These are phyloP conservation scores for Hemithea aestivaria DNA, from an alignment of 2,888 invertebrate species.

Conservation along the genomic window DNA sequence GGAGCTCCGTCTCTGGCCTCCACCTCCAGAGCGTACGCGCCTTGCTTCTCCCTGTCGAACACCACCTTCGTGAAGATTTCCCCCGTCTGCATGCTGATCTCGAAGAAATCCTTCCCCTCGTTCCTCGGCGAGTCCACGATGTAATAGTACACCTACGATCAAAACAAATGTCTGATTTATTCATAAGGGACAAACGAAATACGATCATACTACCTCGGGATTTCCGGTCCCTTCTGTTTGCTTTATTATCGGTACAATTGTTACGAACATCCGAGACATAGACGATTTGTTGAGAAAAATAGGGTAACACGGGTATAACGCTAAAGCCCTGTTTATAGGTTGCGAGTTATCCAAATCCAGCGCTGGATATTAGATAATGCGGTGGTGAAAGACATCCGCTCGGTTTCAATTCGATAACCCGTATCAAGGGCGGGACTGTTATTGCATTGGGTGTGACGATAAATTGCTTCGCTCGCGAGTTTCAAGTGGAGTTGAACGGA, in stretches of 20 bases:
- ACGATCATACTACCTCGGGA: conserved; percentile 34
- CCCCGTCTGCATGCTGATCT: conserved; percentile 96
- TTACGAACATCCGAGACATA: conserved; percentile 24
- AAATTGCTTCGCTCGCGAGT: background rate
- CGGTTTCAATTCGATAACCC: conserved; percentile 15
- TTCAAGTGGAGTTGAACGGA: background rate
- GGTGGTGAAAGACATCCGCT: conserved; percentile 16
- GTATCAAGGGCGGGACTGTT: conserved; percentile 3
- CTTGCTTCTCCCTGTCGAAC: conserved; percentile 98
- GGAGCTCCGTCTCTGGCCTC: conserved; percentile 97
- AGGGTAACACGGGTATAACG: conserved; percentile 23
- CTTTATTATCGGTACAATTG: conserved; percentile 31
- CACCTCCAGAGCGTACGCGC: conserved; percentile 97
- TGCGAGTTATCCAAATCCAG: conserved; percentile 18
- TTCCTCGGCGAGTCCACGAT: conserved; percentile 94
- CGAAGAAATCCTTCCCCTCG: conserved; percentile 97
- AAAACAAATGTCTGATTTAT: conserved; percentile 39
- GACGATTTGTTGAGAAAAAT: conserved; percentile 26
- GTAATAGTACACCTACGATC: conserved; percentile 91
- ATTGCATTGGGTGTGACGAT: background rate
- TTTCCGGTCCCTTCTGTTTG: conserved; percentile 37
- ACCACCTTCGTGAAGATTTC: conserved; percentile 96
- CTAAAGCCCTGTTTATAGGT: conserved; percentile 17
- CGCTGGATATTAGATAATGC: conserved; percentile 17
- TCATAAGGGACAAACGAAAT: conserved; percentile 37